Evolutionary conservation across 2,113 vertebrate species (phyloP).

Genomic region (Canis aureus): DNA sequence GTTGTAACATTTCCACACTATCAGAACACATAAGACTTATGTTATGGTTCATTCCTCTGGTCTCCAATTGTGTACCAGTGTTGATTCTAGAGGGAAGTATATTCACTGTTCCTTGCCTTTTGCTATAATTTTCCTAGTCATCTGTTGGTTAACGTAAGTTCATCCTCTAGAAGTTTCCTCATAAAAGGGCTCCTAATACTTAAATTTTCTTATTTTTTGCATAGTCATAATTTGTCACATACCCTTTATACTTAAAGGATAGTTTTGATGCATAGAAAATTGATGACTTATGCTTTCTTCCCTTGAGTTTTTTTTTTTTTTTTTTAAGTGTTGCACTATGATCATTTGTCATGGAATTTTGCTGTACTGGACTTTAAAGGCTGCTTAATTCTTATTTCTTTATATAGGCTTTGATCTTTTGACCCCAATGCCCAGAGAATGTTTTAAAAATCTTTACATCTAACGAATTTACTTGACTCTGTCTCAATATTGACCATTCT

Average conservation of each 20-base stretch:
- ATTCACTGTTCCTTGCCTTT: neutral
- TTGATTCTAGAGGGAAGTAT: neutral
- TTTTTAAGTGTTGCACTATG: neutral
- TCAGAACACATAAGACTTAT: neutral
- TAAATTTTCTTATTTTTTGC: neutral
- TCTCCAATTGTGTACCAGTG: neutral
- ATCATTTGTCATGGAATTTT: neutral
- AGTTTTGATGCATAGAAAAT: neutral
- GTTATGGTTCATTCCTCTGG: neutral
- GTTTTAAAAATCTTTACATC: conserved; percentile 11
- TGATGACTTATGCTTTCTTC: neutral
- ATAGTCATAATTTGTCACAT: neutral
- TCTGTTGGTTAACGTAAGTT: neutral
- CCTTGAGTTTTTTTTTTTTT: neutral
- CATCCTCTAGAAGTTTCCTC: neutral
- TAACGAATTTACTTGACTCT: neutral
- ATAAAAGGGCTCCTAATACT: neutral
- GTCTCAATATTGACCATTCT: neutral
- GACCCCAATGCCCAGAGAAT: neutral
- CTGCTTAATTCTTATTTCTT: neutral
- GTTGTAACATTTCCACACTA: neutral
- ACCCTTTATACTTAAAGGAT: neutral
- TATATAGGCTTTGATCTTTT: neutral
- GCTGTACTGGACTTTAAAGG: neutral
- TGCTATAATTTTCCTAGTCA: neutral